Evolutionary conservation across 2,888 invertebrate genomes (phyloP).

Genomic region (Conchocele bisecta): DNA sequence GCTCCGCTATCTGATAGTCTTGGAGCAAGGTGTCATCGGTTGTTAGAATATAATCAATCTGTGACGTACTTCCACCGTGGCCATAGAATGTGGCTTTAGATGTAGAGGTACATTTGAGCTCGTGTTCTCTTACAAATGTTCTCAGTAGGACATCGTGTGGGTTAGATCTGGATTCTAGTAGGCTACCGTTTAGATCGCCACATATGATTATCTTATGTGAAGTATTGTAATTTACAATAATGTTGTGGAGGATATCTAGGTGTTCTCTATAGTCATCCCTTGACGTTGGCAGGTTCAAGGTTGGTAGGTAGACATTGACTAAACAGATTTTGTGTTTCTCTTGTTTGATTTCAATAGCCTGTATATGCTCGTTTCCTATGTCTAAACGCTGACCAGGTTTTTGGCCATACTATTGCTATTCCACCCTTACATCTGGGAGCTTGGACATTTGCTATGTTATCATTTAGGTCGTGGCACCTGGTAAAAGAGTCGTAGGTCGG

Average conservation of each 20-base stretch:
- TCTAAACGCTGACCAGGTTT: not conserved
- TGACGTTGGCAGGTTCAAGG: not conserved
- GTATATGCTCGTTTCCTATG: not conserved
- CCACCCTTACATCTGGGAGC: not conserved
- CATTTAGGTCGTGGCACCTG: not conserved
- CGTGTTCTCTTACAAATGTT: not conserved
- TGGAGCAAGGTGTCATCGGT: not conserved
- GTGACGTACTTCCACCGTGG: not conserved
- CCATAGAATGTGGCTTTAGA: conserved; percentile 5
- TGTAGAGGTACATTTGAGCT: no score
- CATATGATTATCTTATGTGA: conserved; percentile 1
- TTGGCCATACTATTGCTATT: conserved; percentile 6
- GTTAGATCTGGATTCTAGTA: not conserved
- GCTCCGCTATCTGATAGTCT: no score
- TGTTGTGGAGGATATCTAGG: not conserved
- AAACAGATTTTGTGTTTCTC: not conserved
- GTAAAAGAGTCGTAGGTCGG: conserved; percentile 6
- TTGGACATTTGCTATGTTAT: conserved; percentile 5
- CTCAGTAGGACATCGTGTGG: conserved; percentile 3
- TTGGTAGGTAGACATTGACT: conserved; percentile 6
- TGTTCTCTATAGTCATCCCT: not conserved
- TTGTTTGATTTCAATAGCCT: not conserved
- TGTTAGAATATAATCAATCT: conserved; percentile 1
- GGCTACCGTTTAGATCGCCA: not conserved
- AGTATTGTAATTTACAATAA: not conserved